Percentiles rank a stretch among this genome's conserved stretches.
Evolutionary conservation across 1,140 invertebrate genomes (phyloP).

Genomic region (Cotesia chilonis): DNA sequence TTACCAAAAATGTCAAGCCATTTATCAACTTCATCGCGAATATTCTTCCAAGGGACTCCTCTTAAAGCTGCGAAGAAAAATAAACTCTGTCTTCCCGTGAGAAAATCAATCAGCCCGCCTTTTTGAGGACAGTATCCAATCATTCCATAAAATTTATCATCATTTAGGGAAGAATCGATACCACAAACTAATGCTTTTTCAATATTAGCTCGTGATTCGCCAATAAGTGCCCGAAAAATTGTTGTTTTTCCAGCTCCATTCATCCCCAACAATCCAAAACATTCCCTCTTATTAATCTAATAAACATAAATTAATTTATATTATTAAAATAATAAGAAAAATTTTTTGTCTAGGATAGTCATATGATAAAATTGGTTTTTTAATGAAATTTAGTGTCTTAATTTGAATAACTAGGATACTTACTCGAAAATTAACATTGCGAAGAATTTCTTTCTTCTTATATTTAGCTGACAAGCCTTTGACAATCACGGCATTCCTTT

Average conservation of each 20-base stretch:
- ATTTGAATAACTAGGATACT: background rate
- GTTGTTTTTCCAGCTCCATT: conserved; percentile 84
- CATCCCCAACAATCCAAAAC: conserved; percentile 87
- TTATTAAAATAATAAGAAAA: no score
- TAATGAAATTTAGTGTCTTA: background rate
- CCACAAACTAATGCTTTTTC: conserved; percentile 57
- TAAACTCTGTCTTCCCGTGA: conserved; percentile 83
- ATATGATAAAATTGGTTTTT: no score
- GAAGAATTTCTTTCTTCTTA: conserved; percentile 25
- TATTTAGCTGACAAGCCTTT: conserved; percentile 39
- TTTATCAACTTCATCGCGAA: conserved; percentile 64
- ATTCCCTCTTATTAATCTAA: conserved; percentile 73
- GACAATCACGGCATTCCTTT: conserved; percentile 35
- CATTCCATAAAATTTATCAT: conserved; percentile 44
- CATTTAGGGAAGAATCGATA: conserved; percentile 34
- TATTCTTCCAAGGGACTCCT: conserved; percentile 70
- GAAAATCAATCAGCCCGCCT: conserved; percentile 82
- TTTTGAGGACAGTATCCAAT: conserved; percentile 87
- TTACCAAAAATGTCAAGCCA: conserved; percentile 70
- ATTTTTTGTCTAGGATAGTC: no score
- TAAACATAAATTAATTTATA: background rate
- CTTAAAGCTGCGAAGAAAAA: conserved; percentile 78
- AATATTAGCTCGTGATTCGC: conserved; percentile 71
- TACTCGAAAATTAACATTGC: conserved; percentile 41
- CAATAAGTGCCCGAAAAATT: conserved; percentile 87